Base-by-base conservation (phyloP, 2,113 vertebrate genomes). In the Pandion haliaetus region DNA sequence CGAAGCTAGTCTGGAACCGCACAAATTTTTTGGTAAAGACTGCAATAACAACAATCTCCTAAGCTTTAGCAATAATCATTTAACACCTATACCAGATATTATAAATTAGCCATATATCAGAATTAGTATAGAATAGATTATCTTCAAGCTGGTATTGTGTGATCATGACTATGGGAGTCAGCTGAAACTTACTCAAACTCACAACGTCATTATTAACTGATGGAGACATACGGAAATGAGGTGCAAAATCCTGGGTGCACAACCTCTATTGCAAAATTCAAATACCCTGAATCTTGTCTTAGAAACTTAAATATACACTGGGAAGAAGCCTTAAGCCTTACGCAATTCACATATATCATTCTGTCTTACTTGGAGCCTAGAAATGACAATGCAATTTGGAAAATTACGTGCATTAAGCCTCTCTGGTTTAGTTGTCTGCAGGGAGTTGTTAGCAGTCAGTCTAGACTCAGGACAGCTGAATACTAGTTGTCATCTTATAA, bases 181-280 rank as follows among this genome's bases (percentile, higher is more conserved):
- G 28, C 0, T 21, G 19, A 66, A 36, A 52, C 21, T 23, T 54
- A 38, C 8, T 58, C 13, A 62, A 54, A 23, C 14, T 72, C 34
- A 21, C 28, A 63, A 13, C 2, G 3, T 10, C 24, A 49, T 73
- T 44, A 73, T 23, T 71, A 78, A 58, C 9, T 61, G 40, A 52
- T n/a, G 13, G 32, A 79, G 17, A 6, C 7, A 12, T 16, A 29
- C 0, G 3, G 44, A 86, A 86, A 82, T 1, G 3, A 2, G 45
- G 20, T 49, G 10, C 20, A 82, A 74, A 91, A 45, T 20, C 29
- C 42, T 50, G 29, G 18, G 45, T n/a, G 52, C 8, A 45, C 29
- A 73, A 78, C 66, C 17, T 65, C 13, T n/a, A 17, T 18, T 28
- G 3, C 5, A 52, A 83, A 91, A 73, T 65, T 61, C 31, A 61